Percentiles rank a stretch among this genome's conserved stretches.
phyloP scores from a whole-genome alignment of 2,888 invertebrate genomes.

The Ormyrus nitidulus region DNA sequence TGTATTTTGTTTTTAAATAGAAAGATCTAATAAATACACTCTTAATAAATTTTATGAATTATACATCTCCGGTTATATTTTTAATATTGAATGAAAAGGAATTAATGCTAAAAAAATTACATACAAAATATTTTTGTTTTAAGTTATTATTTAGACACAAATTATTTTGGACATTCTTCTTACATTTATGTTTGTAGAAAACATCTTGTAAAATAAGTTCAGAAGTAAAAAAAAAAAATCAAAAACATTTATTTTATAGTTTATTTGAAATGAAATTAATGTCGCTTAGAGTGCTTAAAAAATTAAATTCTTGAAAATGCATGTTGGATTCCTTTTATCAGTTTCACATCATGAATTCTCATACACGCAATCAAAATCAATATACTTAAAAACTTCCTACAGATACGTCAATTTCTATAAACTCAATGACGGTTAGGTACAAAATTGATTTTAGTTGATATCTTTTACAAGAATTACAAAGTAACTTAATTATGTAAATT shows the following conservation, averaged over 20 bases:
- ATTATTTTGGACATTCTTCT: slow-evolving; percentile 37
- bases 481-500: slow-evolving; percentile 10
- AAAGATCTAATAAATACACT: slow-evolving; percentile 31
- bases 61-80: neutral
- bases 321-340: slow-evolving; percentile 21
- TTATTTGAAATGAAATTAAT: slow-evolving; percentile 5
- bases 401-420: slow-evolving; percentile 18
- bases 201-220: neutral
- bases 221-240: slow-evolving; percentile 17
- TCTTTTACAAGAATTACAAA: slow-evolving; percentile 24
- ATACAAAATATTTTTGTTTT: slow-evolving; percentile 23
- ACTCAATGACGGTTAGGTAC: slow-evolving; percentile 21
- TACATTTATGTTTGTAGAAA: slow-evolving; percentile 32
- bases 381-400: slow-evolving; percentile 29
- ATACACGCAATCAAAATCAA: slow-evolving; percentile 17
- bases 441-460: slow-evolving; percentile 22
- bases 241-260: neutral
- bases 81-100: neutral
- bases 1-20: slow-evolving; percentile 35
- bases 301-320: slow-evolving; percentile 31
- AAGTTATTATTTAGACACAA: slow-evolving; percentile 52
- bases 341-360: slow-evolving; percentile 31
- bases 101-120: neutral
- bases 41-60: slow-evolving; percentile 6
- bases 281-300: neutral